Conservation (phyloP, 1,140 invertebrate species). For the Acromyrmex heyeri region DNA sequence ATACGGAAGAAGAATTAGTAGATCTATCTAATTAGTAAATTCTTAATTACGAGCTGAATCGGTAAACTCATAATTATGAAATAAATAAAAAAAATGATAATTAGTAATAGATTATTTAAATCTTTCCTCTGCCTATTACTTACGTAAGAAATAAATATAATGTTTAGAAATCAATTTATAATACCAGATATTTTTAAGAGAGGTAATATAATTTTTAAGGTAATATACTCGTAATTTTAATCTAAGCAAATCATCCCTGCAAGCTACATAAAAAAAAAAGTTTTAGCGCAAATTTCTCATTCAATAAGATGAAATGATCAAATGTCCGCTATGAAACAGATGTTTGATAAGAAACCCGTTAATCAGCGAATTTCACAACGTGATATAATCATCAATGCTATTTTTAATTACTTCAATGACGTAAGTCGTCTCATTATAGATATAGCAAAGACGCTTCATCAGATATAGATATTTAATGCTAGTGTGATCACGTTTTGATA, state of each 20-base stretch:
- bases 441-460: slow-evolving; percentile 21
- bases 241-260: neutral
- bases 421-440: slow-evolving; percentile 40
- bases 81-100: neutral
- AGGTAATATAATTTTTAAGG: neutral
- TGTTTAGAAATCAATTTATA: too few relatives aligned
- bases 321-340: neutral
- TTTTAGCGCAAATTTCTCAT: neutral
- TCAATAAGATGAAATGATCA: slow-evolving; percentile 6
- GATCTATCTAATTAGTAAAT: neutral
- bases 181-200: neutral
- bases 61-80: slow-evolving; percentile 29
- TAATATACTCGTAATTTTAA: neutral
- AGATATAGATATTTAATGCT: slow-evolving; percentile 10
- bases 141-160: neutral
- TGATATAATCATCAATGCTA: slow-evolving; percentile 28
- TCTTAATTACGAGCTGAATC: neutral
- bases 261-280: neutral
- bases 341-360: slow-evolving; percentile 41
- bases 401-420: slow-evolving; percentile 59
- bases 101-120: neutral
- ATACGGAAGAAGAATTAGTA: neutral
- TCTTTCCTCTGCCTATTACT: neutral
- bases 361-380: slow-evolving; percentile 22
- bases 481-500: slow-evolving; percentile 34